Base-by-base conservation (phyloP, 2,797 vertebrate species). In the Cuniculus paca region DNA sequence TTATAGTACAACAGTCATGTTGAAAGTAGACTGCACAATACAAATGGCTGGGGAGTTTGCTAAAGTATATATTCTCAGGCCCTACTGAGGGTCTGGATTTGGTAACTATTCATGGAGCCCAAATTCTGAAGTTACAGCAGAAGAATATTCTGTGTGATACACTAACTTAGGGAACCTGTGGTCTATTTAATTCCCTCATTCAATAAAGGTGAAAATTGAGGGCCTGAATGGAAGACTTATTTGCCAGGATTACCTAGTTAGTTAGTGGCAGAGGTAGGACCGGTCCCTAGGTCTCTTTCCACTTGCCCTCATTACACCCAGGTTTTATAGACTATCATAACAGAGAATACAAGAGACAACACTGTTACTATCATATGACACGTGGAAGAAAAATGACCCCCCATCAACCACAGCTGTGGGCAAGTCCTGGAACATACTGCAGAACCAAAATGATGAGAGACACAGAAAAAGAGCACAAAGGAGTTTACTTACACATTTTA, bases 121-220 rank as follows among this genome's bases (percentile, higher is more conserved):
- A 92, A 81, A 84, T 80, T 77, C 39, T 60, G 20, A 78, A 81
- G 24, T 7, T 31, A 7, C 72, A 11, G 2, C 45, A 86, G 45
- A 83, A 31, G 52, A 82, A 45, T 0, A 24, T 60, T 77, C 85
- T 61, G 75, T 50, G 93, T 61, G 31, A 58, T 31, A 80, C 28
- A 52, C 48, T 34, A n/a, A 54, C 9, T 63, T 68, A n/a, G 36
- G 58, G 20, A 94, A 74, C 0, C 39, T 8, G 12, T 13, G 24
- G 26, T 24, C 5, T 72, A 90, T 68, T 82, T 74, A 70, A 90
- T 94, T 39, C 26, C 8, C 31, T 9, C 39, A 94, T 77, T 52
- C 39, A 61, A 48, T 89, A 83, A 88, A 93, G 52, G 24, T 58
- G 79, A 81, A 93, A 90, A 60, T 0, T 77, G 48, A 96, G 58